Base-by-base conservation (phyloP, 2,113 vertebrate species). In the Cavia porcellus region DNA sequence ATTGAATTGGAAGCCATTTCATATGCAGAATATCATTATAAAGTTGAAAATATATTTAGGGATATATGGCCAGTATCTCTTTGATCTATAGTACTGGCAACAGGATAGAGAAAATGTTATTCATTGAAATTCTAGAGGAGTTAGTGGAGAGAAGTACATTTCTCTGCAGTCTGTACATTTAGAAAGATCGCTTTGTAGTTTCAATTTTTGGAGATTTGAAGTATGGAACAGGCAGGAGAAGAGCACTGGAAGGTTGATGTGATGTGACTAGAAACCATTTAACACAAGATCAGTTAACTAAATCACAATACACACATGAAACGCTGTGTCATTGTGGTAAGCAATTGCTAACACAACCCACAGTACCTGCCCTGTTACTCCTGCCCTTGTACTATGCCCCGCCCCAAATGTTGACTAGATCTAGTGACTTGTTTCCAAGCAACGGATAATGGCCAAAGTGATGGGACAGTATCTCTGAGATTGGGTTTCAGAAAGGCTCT, bases 1-100 rank as follows among this genome's bases (percentile, higher is more conserved):
- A 45, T 59, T 93, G 68, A 96, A 86, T 55, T 52, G 25, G 4
- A 96, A 38, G 62, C 3, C 28, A 91, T 28, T 88, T 92, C 47
- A 85, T 62, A 47, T 68, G 77, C 50, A 89, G 57, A 95, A 72
- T 90, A 70, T 79, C 57, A 94, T 93, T 93, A 87, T 93, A 92
- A 83, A 97, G 19, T 86, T 95, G 55, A 93, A 50, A 91, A 93
- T 91, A 92, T 50, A 92, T 91, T 94, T 91, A 94, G 42, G 19
- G 42, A 42, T 92, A 96, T 96, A 90, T 83, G 32, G 77, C 22
- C 38, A 93, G 28, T 87, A 89, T 94, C n/a, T 42, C 89, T 96
- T 96, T 93, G 62, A 93, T 94, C 61, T 96, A 88, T 95, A 95
- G 88, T 74, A 77, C 59, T 77, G 66, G 13, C 25, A 94, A 93